Conservation (phyloP, 2,113 vertebrate genomes). For the Podocnemis expansa region DNA sequence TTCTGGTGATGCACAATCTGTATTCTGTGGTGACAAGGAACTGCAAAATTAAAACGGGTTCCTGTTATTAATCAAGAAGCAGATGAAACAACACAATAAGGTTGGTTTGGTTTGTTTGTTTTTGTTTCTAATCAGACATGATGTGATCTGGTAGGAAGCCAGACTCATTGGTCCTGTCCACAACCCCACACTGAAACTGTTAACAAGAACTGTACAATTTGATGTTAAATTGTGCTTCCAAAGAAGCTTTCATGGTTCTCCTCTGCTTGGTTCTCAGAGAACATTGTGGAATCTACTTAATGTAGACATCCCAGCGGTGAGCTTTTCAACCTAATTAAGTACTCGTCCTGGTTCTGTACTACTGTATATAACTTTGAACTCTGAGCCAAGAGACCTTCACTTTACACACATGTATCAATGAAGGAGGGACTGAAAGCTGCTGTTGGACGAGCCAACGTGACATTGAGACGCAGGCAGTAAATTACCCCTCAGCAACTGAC, state of each 20-base stretch:
- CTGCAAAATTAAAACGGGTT: conserved; percentile 55
- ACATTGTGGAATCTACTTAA: neutral
- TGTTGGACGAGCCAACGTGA: neutral
- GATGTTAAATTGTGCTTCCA: neutral
- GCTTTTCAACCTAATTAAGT: neutral
- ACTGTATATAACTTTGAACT: neutral
- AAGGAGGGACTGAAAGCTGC: neutral
- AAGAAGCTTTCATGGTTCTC: neutral
- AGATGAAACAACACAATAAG: conserved; percentile 22
- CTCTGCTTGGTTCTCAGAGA: neutral
- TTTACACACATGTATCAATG: neutral
- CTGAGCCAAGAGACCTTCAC: neutral
- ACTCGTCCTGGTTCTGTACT: neutral
- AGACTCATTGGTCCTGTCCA: neutral
- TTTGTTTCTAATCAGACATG: conserved; percentile 3
- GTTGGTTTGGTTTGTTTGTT: neutral
- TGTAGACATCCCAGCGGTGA: neutral
- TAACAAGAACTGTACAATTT: neutral
- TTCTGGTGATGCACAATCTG: conserved; percentile 48
- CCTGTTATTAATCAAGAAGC: conserved; percentile 56
- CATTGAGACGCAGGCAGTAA: neutral
- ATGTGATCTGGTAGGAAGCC: conserved; percentile 6
- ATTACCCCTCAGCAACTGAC: neutral
- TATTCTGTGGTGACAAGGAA: conserved; percentile 42
- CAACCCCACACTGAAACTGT: fast-evolving